Conservation (phyloP, 2,797 vertebrate species). For the Lutjanus argentimaculatus region DNA sequence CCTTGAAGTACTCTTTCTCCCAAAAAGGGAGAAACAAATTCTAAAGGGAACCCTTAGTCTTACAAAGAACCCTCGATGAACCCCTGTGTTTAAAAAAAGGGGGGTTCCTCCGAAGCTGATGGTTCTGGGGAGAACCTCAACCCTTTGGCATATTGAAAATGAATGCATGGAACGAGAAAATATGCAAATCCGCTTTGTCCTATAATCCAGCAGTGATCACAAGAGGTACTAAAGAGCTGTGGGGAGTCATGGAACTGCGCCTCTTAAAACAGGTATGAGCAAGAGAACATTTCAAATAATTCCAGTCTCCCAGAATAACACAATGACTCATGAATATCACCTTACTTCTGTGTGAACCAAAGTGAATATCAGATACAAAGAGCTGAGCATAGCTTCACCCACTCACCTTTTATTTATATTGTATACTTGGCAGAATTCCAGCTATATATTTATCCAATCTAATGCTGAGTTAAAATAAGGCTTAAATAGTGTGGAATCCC, state of each 20-base stretch:
- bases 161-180: slow-evolving; percentile 49
- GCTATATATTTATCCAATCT: slow-evolving; percentile 50
- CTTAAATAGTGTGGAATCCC: slow-evolving; percentile 49
- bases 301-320: slow-evolving; percentile 77
- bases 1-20: too few relatives aligned
- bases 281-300: slow-evolving; percentile 71
- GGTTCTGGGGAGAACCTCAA: too few relatives aligned
- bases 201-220: slow-evolving; percentile 73
- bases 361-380: slow-evolving; percentile 80
- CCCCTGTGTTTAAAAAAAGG: too few relatives aligned
- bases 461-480: slow-evolving; percentile 40
- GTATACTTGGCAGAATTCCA: slow-evolving; percentile 71
- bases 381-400: slow-evolving; percentile 71
- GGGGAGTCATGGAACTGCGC: slow-evolving; percentile 47
- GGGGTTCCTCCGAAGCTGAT: too few relatives aligned
- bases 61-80: too few relatives aligned
- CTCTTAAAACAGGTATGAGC: slow-evolving; percentile 69
- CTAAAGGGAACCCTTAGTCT: too few relatives aligned
- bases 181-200: slow-evolving; percentile 74
- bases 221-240: slow-evolving; percentile 68
- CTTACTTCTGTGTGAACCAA: slow-evolving; percentile 74
- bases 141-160: slow-evolving; percentile 45
- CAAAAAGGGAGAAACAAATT: too few relatives aligned
- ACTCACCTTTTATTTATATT: slow-evolving; percentile 81
- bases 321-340: slow-evolving; percentile 82